Percentiles rank a stretch among this genome's conserved stretches.
Conservation (phyloP, 2,113 vertebrate genomes). For the Sander vitreus region DNA sequence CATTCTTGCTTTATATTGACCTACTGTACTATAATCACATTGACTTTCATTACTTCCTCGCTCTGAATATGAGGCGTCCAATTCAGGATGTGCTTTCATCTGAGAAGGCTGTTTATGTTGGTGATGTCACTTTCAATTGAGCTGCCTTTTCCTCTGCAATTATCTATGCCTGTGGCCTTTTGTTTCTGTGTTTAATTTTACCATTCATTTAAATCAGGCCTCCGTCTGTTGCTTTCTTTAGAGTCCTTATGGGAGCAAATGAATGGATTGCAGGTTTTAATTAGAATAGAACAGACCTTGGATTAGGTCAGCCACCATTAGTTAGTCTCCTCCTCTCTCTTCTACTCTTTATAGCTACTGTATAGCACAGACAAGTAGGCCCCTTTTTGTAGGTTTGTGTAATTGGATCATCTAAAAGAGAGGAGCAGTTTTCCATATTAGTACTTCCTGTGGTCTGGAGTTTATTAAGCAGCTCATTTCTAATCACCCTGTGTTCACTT, state of each 20-base stretch:
- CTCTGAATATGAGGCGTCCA: conserved; percentile 31
- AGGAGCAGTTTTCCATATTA: conserved; percentile 38
- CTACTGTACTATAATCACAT: conserved; percentile 42
- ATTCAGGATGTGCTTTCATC: conserved; percentile 56
- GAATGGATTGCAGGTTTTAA: conserved; percentile 73
- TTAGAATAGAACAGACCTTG: conserved; percentile 61
- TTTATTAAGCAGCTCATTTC: conserved; percentile 30
- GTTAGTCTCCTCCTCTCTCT: conserved; percentile 34
- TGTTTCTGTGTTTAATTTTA: conserved; percentile 70
- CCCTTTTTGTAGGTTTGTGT: conserved; percentile 16
- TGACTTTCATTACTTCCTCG: conserved; percentile 20
- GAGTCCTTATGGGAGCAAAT: conserved; percentile 63
- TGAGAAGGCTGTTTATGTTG: conserved; percentile 60
- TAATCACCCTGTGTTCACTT: conserved; percentile 17
- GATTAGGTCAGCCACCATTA: conserved; percentile 56
- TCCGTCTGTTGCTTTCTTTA: conserved; percentile 49
- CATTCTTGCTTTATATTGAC: conserved; percentile 27
- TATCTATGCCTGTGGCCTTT: conserved; percentile 60
- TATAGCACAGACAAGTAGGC: not conserved
- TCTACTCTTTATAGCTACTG: conserved; percentile 7
- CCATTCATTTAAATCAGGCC: conserved; percentile 67
- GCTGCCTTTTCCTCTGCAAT: conserved; percentile 59
- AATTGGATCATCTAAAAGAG: conserved; percentile 33
- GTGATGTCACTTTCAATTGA: conserved; percentile 64
- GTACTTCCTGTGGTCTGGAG: conserved; percentile 42